phyloP scores from a whole-genome alignment of 2,888 invertebrate genomes.

The Minunthozetes semirufus region DNA sequence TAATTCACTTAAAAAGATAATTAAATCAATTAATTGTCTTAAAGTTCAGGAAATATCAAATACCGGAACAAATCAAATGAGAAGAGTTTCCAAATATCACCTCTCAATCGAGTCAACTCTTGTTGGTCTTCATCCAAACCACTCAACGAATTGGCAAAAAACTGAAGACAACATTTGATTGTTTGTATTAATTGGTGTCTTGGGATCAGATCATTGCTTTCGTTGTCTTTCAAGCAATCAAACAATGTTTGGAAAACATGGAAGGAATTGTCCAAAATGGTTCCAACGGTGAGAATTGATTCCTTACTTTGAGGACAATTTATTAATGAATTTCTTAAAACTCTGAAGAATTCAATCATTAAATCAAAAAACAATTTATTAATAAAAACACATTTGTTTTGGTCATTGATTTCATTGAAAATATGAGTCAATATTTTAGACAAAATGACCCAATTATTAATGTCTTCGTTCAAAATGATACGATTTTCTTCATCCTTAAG shows the following conservation, averaged over 20 bases:
- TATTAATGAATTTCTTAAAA: conserved; percentile 2
- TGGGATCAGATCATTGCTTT: not conserved
- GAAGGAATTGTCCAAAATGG: not conserved
- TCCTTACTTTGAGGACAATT: not conserved
- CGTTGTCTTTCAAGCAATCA: not conserved
- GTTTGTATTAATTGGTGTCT: conserved; percentile 19
- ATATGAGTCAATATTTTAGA: not conserved
- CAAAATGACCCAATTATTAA: not conserved
- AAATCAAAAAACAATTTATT: not conserved
- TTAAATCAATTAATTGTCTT: not conserved
- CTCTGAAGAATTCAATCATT: conserved; percentile 16
- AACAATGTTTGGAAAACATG: not conserved
- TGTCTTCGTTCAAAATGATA: not conserved
- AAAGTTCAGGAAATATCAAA: not conserved
- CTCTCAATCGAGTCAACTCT: not conserved
- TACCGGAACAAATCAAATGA: conserved; percentile 28
- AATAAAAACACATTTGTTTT: conserved; percentile 2
- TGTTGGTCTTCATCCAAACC: not conserved
- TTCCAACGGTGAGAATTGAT: not conserved
- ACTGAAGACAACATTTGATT: conserved; percentile 23
- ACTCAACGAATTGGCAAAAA: conserved; percentile 13
- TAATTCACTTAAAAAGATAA: not conserved
- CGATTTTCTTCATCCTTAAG: conserved; percentile 12
- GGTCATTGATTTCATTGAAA: not conserved
- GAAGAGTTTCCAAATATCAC: conserved; percentile 5